Conservation (phyloP, 2,888 invertebrate species). For the Rhagonycha lutea region DNA sequence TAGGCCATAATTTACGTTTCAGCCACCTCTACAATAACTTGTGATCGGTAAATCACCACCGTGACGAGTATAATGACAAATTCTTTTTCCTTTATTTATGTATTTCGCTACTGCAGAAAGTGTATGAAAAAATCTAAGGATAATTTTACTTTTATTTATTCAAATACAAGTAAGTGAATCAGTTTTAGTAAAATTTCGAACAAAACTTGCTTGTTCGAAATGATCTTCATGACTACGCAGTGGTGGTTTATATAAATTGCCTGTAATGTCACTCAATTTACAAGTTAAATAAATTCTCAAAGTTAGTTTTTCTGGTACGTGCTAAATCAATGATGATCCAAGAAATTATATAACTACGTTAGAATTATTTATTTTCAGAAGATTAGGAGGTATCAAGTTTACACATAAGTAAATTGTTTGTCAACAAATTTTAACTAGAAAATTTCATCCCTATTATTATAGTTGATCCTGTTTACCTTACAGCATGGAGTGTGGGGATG, state of each 20-base stretch:
- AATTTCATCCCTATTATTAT: not conserved
- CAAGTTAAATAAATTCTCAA: not conserved
- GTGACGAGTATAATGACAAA: conserved; percentile 11
- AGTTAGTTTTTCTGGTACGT: not conserved
- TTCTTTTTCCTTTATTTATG: not conserved
- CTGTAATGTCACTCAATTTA: not conserved
- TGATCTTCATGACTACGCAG: not conserved
- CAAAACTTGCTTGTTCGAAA: not conserved
- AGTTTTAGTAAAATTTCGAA: not conserved
- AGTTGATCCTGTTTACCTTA: not conserved
- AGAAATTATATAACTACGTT: not conserved
- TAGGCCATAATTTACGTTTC: conserved; percentile 23
- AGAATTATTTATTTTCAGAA: not conserved
- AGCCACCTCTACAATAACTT: conserved; percentile 22
- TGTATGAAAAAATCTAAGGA: not conserved
- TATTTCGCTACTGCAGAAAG: not conserved
- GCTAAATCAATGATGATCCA: not conserved
- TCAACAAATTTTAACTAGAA: not conserved
- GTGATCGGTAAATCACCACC: conserved; percentile 12
- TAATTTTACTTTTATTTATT: no score
- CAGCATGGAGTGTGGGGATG: not conserved
- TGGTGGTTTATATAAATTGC: no score
- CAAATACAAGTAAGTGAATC: no score
- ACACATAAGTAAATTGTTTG: not conserved
- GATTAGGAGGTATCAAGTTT: not conserved